phyloP scores from a whole-genome alignment of 2,113 vertebrate species.

The chimpanzee (Pan troglodytes) region NHGRI_mPanTro3-v2.1_pri NC_072415.2:89042001-89042500 shows the following conservation, averaged over 20 bases:
- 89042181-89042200: too few relatives aligned
- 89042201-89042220: too few relatives aligned
- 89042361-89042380: not conserved
- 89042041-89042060: too few relatives aligned
- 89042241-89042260: too few relatives aligned
- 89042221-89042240: too few relatives aligned
- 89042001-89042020: not conserved
- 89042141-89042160: not conserved
- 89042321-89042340: not conserved
- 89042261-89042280: too few relatives aligned
- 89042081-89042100: not conserved
- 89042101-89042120: not conserved
- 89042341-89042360: not conserved
- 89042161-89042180: too few relatives aligned
- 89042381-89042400: not conserved
- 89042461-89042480: constrained; percentile 43
- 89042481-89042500: constrained; percentile 28
- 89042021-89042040: not conserved
- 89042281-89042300: not conserved
- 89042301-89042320: too few relatives aligned
- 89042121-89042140: not conserved
- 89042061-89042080: too few relatives aligned
- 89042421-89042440: not conserved
- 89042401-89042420: not conserved
- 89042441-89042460: not conserved